Evolutionary conservation across 2,113 vertebrate genomes (phyloP).

Genomic region (Tichodroma muraria): DNA sequence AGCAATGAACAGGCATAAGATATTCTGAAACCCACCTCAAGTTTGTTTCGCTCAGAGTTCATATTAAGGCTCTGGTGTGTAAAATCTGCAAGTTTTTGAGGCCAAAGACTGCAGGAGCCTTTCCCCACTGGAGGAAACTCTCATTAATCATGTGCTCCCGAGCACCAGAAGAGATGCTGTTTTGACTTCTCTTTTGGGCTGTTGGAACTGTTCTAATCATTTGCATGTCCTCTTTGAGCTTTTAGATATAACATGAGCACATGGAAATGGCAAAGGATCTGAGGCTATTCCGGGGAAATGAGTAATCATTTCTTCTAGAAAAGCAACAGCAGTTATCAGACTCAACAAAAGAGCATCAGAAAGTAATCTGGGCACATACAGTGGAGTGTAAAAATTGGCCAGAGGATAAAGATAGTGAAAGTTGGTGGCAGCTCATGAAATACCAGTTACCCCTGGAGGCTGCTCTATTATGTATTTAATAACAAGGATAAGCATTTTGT

Average conservation of each 20-base stretch:
- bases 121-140: slow-evolving; percentile 12
- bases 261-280: slow-evolving; percentile 31
- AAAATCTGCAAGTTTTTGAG: neutral
- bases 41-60: slow-evolving; percentile 16
- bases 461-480: neutral
- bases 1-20: neutral
- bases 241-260: neutral
- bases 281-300: slow-evolving; percentile 27
- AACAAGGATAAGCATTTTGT: neutral
- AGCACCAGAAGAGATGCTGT: slow-evolving; percentile 4
- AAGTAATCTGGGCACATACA: neutral
- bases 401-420: neutral
- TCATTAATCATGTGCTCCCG: slow-evolving; percentile 35
- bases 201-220: slow-evolving; percentile 18
- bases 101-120: slow-evolving; percentile 10
- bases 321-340: neutral
- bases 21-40: neutral
- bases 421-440: neutral
- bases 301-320: slow-evolving; percentile 27
- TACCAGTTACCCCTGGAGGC: neutral
- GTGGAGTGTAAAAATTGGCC: neutral
- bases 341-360: neutral
- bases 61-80: neutral
- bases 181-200: slow-evolving; percentile 12
- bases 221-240: neutral